phyloP scores from a whole-genome alignment of 2,888 invertebrate genomes.

The Crepidodera aurea region DNA sequence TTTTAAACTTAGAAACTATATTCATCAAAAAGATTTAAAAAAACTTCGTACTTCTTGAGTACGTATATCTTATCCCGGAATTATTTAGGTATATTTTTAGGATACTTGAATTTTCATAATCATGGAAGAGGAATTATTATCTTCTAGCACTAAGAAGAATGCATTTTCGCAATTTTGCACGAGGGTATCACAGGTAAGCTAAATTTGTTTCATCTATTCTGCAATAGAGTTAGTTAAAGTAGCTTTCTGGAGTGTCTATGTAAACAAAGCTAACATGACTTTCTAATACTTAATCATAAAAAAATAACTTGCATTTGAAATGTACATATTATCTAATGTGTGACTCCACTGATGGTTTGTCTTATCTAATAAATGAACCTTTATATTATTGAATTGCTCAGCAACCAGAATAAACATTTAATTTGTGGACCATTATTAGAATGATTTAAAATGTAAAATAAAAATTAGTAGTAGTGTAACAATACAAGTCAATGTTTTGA shows the following conservation, averaged over 20 bases:
- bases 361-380: too few species aligned
- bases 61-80: not conserved
- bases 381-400: too few species aligned
- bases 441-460: too few species aligned
- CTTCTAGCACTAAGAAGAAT: slow-evolving; percentile 67
- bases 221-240: not conserved
- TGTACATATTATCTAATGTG: too few species aligned
- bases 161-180: slow-evolving; percentile 73
- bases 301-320: too few species aligned
- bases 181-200: slow-evolving; percentile 71
- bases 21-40: not conserved
- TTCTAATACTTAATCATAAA: too few species aligned
- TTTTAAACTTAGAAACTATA: not conserved
- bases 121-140: slow-evolving; percentile 74
- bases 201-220: not conserved
- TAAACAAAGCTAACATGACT: too few species aligned
- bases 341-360: too few species aligned
- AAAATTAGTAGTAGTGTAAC: too few species aligned
- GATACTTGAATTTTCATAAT: slow-evolving; percentile 52
- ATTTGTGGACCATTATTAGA: too few species aligned
- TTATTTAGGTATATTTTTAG: slow-evolving; percentile 21
- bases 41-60: not conserved
- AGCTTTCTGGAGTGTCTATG: not conserved
- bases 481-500: too few species aligned
- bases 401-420: too few species aligned